A percentile compares a stretch with the other conserved stretches of the same genome.
These are phyloP conservation scores for Hesperia comma DNA, from an alignment of 2,888 invertebrate species.

Conservation along the genomic window DNA sequence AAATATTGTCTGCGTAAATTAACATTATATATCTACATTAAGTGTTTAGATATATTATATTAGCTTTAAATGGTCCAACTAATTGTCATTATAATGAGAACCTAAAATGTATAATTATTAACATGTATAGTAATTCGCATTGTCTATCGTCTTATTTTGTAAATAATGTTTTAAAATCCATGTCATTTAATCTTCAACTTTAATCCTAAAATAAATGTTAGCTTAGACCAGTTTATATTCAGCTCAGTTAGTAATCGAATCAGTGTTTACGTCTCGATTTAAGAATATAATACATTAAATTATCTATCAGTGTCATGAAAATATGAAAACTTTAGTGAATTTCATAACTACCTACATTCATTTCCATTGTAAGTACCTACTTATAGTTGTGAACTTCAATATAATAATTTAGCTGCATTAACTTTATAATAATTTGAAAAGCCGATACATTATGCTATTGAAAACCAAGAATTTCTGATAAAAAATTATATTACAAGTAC, in stretches of 20 bases:
- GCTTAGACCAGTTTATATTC: conserved; percentile 17
- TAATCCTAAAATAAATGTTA: conserved; percentile 15
- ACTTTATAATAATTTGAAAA: conserved; percentile 17
- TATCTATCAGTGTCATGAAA: background rate
- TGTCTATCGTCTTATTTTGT: conserved; percentile 20
- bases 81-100: conserved; percentile 43
- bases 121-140: conserved; percentile 36
- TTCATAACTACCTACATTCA: conserved; percentile 12
- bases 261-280: conserved; percentile 10
- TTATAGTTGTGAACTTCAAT: background rate
- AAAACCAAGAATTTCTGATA: conserved; percentile 29
- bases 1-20: conserved; percentile 70
- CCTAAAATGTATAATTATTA: conserved; percentile 26
- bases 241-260: conserved; percentile 10
- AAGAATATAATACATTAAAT: conserved; percentile 3
- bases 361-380: background rate
- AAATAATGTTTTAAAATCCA: conserved; percentile 20
- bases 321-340: background rate
- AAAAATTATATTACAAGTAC: conserved; percentile 31
- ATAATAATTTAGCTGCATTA: conserved; percentile 20
- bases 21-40: conserved; percentile 53
- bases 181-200: conserved; percentile 9
- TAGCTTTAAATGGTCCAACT: conserved; percentile 55
- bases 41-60: conserved; percentile 54
- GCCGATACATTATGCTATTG: conserved; percentile 19